phyloP scores from a whole-genome alignment of 2,888 invertebrate species.

The Lasioglossum figueresi region DNA sequence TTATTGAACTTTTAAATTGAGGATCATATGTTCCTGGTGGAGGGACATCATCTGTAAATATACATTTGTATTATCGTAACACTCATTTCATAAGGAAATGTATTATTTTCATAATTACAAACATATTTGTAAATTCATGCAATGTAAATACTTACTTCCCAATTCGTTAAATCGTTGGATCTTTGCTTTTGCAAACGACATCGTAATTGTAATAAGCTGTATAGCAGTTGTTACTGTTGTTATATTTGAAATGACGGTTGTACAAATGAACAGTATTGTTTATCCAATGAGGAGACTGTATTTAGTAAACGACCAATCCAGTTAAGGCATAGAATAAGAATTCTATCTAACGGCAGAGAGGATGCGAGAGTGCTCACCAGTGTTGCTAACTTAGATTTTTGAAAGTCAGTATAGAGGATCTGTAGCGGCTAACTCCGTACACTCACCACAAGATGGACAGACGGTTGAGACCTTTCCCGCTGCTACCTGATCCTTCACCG shows the following conservation, averaged over 20 bases:
- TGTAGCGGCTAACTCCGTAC: no score
- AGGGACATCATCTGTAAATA: constrained; percentile 83
- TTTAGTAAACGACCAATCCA: not conserved
- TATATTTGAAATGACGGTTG: constrained; percentile 69
- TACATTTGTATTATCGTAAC: not conserved
- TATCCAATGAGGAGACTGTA: constrained; percentile 2
- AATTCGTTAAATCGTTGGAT: constrained; percentile 86
- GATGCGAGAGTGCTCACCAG: no score
- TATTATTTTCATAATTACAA: not conserved
- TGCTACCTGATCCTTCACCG: no score
- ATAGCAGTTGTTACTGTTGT: not conserved
- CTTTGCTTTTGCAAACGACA: constrained; percentile 87
- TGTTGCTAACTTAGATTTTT: no score
- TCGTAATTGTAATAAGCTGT: constrained; percentile 63
- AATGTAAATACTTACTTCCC: constrained; percentile 83
- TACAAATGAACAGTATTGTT: constrained; percentile 22
- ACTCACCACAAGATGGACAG: no score
- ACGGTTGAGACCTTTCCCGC: no score
- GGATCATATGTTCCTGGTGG: constrained; percentile 85
- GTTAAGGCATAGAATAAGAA: not conserved
- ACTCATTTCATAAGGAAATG: not conserved
- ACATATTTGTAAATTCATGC: not conserved
- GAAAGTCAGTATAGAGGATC: no score
- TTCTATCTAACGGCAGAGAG: no score
- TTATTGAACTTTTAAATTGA: constrained; percentile 82